Base-by-base conservation (phyloP, 2,888 invertebrate species). In the Hyppa rectilinea region DNA sequence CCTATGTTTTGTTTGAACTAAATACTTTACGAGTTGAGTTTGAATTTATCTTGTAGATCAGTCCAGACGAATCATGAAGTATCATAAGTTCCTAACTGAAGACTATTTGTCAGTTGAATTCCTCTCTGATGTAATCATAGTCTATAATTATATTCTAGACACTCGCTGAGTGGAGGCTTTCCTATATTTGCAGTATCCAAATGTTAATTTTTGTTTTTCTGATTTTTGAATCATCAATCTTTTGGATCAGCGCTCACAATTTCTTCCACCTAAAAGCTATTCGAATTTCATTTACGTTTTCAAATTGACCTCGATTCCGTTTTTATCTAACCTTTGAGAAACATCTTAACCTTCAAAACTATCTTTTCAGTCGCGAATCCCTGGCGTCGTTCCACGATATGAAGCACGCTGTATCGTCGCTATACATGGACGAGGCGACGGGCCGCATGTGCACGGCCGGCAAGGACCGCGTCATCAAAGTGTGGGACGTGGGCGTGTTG, bases 341-440 rank as follows among this genome's bases (percentile, higher is more conserved):
- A 26, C 5, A 6, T 29, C n/a, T 0, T 26, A 17, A 2, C 23
- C 4, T 29, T 36, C 12, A 26, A 50, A 53, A n/a, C 10, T 36
- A 29, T 49, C 12, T 34, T 96, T 96, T n/a, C 93, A 99, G 99
- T 69, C 97, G 98, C 88, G 98, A 98, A 66, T 98, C 99, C 1
- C 95, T 99, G 90, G 99, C 99, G 36, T 98, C 98, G 69, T 99
- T 99, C 96, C 99, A 99, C 93, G 99, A 99, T 94, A 98, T 98
- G 87, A 99, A 99, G 92, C 99, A 99, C 92, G 98, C 98, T 70
- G 97, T 99, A 78, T 97, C 98, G 14, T 97, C 97, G 52, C 98
- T 99, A 97, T 97, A 98, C 94, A 96, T 99, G 81, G 99, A 99
- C 95, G 98, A 98, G 92, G 97, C 98, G 62, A 97, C 98, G 55